These are phyloP conservation scores for Oegoconia quadripuncta DNA, from an alignment of 2,888 invertebrate species.

Conservation along the genomic window DNA sequence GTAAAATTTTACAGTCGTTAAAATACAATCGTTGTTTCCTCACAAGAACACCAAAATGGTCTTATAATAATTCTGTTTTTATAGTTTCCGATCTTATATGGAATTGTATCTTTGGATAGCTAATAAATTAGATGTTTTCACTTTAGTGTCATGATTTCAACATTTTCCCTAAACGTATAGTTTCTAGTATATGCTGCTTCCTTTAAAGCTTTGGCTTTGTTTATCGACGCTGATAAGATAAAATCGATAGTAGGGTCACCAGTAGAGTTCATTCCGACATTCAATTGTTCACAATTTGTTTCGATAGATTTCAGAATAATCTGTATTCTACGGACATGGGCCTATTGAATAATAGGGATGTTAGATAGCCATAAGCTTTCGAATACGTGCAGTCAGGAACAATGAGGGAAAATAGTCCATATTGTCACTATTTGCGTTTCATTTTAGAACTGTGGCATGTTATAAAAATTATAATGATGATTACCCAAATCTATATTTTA, in stretches of 20 bases:
- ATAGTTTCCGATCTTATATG: no score
- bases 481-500: no score
- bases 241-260: constrained; percentile 7
- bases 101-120: no score
- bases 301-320: background rate
- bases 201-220: background rate
- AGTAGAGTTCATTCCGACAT: constrained; percentile 7
- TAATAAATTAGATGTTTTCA: background rate
- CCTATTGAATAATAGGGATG: no score
- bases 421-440: no score
- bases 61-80: no score
- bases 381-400: no score
- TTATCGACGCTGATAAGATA: constrained; percentile 14
- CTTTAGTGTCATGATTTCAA: background rate
- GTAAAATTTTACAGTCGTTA: background rate
- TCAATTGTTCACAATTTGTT: constrained; percentile 7
- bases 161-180: background rate
- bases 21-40: background rate
- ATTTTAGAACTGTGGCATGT: no score
- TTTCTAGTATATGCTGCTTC: background rate
- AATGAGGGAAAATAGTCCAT: no score
- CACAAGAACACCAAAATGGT: no score
- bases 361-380: no score
- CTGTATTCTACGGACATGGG: background rate
- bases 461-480: no score